Base-by-base conservation (phyloP, 1,140 invertebrate genomes). In the Lepidurus arcticus region DNA sequence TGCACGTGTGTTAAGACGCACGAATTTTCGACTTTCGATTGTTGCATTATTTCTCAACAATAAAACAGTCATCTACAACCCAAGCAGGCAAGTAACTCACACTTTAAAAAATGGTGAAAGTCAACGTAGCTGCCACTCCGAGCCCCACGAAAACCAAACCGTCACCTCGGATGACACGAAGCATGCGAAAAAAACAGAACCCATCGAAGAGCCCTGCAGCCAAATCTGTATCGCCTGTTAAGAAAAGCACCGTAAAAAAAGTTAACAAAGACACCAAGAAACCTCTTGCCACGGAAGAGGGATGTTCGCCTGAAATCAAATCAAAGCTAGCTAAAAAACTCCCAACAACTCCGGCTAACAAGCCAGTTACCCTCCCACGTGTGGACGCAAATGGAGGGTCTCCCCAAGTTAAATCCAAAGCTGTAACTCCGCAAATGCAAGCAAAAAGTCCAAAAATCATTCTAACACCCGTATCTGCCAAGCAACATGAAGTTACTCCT, bases 131-230 rank as follows among this genome's bases (percentile, higher is more conserved):
- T 21, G 53, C 53, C 21, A 65, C 53, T 13, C 53, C 53, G 16
- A 65, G 53, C 53, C 53, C 53, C n/a, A 65, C 53, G 13, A 65
- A 65, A 65, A 65, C 53, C 53, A 65, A 65, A 16, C 53, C 53
- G 16, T 65, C 53, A 7, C 53, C 53, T 9, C 53, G 53, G 16
- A 7, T 65, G 13, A 65, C 53, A n/a, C 53, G 53, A 16, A 65
- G 53, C 21, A 65, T 65, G 53, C 53, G 53, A n/a, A 65, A 65
- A 21, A 65, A 65, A 21, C 47, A 7, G 13, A 65, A 7, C 53
- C 34, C 34, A 34, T 34, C 34, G 34, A 65, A 65, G 13, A 65
- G 53, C 53, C 53, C 53, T n/a, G 53, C 53, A 65, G 8, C 53
- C 53, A 65, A 21, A n/a, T 13, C 3, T 21, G 16, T 21, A 5